A percentile compares a stretch with the other conserved stretches of the same genome.
These are phyloP conservation scores for Pocillopora grandis DNA, from an alignment of 92 coral and sea anemone genomes.

Conservation along the genomic window DNA sequence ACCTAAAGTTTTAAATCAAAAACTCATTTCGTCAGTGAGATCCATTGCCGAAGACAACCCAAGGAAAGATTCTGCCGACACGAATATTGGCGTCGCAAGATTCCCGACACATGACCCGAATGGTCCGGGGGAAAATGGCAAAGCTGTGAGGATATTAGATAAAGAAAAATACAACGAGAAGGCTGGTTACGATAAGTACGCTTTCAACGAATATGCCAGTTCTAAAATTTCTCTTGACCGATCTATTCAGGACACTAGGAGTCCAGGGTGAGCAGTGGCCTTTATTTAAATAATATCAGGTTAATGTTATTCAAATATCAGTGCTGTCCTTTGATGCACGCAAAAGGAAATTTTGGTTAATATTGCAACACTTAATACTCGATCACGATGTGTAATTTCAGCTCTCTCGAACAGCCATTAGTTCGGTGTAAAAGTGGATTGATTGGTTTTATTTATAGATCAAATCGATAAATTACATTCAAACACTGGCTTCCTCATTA, in stretches of 20 bases:
- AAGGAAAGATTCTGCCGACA: not conserved
- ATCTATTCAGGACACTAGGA: conserved; percentile 83
- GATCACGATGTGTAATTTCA: no score
- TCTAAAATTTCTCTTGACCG: conserved; percentile 80
- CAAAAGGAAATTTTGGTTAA: not conserved
- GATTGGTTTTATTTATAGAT: no score
- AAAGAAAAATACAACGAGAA: conserved; percentile 69
- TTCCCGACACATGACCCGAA: conserved; percentile 56
- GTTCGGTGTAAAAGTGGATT: no score
- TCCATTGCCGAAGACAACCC: not conserved
- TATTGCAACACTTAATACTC: no score
- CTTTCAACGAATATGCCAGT: conserved; percentile 84
- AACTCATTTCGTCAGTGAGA: conserved; percentile 22
- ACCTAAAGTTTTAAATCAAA: conserved; percentile 13
- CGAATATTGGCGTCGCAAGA: conserved; percentile 12
- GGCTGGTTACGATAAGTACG: conserved; percentile 73
- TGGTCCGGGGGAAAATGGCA: conserved; percentile 87
- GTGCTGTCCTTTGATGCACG: not conserved
- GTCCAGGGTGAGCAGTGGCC: conserved; percentile 64
- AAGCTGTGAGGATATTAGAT: conserved; percentile 60
- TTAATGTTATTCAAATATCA: not conserved
- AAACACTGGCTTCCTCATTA: no score
- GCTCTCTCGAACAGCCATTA: no score
- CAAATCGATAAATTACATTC: no score
- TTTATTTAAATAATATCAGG: not conserved